Evolutionary conservation across 2,797 vertebrate species (phyloP).

Genomic region (Platalea minor): DNA sequence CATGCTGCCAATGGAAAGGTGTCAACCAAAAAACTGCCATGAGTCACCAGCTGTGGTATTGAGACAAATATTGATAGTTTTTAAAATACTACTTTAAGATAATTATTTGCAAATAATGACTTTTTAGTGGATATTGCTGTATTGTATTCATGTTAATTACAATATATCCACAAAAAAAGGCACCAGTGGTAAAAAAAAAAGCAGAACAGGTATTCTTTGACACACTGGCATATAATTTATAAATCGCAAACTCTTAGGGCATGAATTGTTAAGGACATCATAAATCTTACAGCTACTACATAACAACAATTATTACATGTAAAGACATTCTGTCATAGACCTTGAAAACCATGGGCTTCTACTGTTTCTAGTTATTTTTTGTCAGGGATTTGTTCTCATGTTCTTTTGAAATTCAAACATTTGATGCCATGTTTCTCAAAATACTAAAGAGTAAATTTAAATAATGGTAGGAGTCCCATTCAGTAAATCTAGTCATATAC

Average conservation of each 20-base stretch:
- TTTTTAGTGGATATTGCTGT: not conserved
- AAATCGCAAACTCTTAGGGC: conserved; percentile 9
- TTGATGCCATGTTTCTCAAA: not conserved
- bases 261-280: conserved; percentile 20
- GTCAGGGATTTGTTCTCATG: not conserved
- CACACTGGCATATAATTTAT: not conserved
- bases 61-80: not conserved
- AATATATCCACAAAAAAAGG: not conserved
- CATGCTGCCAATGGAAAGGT: not conserved
- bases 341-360: not conserved
- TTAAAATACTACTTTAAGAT: not conserved
- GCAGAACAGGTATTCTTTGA: not conserved
- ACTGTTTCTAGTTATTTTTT: not conserved
- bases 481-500: not conserved
- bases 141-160: not conserved
- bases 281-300: conserved; percentile 12
- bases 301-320: conserved; percentile 4
- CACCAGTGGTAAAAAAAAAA: not conserved
- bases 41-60: not conserved
- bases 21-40: not conserved
- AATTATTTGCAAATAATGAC: not conserved
- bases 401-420: not conserved
- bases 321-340: not conserved
- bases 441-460: not conserved
- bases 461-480: not conserved